These are phyloP conservation scores for Cheilosia variabilis DNA, from an alignment of 2,888 invertebrate species.

Conservation along the genomic window DNA sequence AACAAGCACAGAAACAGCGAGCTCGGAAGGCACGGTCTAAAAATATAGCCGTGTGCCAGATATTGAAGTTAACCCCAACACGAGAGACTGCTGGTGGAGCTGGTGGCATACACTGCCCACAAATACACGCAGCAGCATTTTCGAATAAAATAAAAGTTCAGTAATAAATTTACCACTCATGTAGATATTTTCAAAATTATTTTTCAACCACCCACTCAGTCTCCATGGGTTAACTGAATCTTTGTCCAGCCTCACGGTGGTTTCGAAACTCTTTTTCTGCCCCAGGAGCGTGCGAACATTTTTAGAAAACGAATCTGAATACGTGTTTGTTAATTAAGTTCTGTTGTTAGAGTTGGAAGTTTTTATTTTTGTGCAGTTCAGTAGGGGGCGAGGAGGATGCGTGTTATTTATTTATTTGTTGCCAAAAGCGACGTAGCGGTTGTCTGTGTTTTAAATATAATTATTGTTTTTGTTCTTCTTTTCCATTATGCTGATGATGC, in stretches of 20 bases:
- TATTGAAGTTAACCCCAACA: constrained; percentile 3
- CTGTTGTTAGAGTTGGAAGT: not conserved
- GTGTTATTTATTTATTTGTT: constrained; percentile 34
- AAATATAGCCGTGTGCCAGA: constrained; percentile 11
- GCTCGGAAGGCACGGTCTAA: not conserved
- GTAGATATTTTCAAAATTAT: not conserved
- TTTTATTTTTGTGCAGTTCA: not conserved
- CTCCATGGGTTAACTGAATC: too few species aligned
- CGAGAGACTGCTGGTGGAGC: not conserved
- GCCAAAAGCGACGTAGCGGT: constrained; percentile 17
- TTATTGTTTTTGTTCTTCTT: constrained; percentile 8
- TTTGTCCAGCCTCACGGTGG: too few species aligned
- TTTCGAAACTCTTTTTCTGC: too few species aligned
- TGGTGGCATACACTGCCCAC: too few species aligned
- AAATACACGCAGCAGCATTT: not conserved
- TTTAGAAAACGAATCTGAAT: not conserved
- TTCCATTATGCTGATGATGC: constrained; percentile 41
- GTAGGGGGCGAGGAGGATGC: constrained; percentile 3
- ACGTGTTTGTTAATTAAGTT: not conserved
- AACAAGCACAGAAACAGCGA: not conserved
- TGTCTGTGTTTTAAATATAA: constrained; percentile 32
- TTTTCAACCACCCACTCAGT: not conserved
- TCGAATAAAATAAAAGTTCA: constrained; percentile 4
- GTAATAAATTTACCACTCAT: constrained; percentile 4
- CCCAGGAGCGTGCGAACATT: not conserved